Base-by-base conservation (phyloP, 2,113 vertebrate species). In the Chionis minor region DNA sequence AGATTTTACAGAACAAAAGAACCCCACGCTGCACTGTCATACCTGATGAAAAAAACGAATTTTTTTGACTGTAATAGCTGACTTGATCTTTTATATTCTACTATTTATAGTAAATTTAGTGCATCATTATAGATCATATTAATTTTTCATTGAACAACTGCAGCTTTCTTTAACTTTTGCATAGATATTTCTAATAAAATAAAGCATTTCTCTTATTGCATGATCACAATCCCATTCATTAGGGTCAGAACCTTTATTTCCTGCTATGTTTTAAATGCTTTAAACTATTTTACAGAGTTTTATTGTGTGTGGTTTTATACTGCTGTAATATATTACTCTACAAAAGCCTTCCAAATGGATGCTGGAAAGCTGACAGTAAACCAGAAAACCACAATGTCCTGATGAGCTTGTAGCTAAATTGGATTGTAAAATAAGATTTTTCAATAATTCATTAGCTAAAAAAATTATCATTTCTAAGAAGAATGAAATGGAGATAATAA, bases 61-160 rank as follows among this genome's bases (percentile, higher is more conserved):
- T 28, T 26, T 51, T 66, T 79, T 58, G 1, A 54, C 42, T n/a
- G 20, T 40, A 86, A 72, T 56, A 93, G 69, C 52, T 97, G 93
- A 80, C 49, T 89, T 85, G 55, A 82, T 69, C 72, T 81, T 92
- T 95, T 84, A 78, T 23, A 33, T 83, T 90, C 61, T 91, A 81
- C 52, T 91, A 74, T 72, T 28, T 7, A 81, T 78, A 86, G 81
- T 74, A 96, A 82, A 92, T 95, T 71, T 78, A 88, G 52, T 95
- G 35, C 33, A 95, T 63, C 35, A 27, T 82, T 90, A 51, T 23
- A 93, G 56, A 44, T 72, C 54, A 81, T 62, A 77, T 72, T 86
- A 80, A 54, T 91, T 95, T 97, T 97, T 95, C 81, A 93, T 74
- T 95, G 55, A 86, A 93, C 24, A 95, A 84, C 51, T 81, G 87